These are phyloP conservation scores for Phortica magna DNA, from an alignment of 2,888 invertebrate genomes.

Conservation along the genomic window DNA sequence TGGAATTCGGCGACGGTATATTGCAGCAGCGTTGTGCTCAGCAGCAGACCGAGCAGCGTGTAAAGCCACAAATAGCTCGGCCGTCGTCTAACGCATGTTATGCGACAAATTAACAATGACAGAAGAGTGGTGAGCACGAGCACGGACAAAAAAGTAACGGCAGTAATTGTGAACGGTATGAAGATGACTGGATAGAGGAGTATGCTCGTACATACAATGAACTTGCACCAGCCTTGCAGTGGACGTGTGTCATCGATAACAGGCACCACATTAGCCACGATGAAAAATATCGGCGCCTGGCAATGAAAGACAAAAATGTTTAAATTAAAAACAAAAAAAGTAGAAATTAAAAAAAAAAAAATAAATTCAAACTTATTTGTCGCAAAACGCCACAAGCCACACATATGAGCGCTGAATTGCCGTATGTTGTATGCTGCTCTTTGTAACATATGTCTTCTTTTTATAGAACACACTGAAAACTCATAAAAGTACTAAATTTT, in stretches of 20 bases:
- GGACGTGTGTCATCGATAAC: constrained; percentile 8
- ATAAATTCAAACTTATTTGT: no score
- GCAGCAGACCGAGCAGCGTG: not conserved
- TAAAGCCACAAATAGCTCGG: not conserved
- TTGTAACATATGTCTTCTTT: no score
- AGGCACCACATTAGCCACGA: not conserved
- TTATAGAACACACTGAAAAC: no score
- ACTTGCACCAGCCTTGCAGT: constrained; percentile 18
- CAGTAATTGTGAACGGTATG: not conserved
- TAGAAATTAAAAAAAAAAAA: no score
- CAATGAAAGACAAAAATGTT: no score
- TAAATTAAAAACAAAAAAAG: no score
- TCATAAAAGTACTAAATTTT: no score
- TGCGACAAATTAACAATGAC: not conserved
- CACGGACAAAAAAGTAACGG: not conserved
- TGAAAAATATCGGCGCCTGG: not conserved
- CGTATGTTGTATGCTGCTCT: no score
- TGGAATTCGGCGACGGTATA: not conserved
- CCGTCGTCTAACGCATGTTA: not conserved
- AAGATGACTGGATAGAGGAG: not conserved
- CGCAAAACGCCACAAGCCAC: no score
- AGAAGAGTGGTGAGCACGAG: not conserved
- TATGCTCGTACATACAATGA: not conserved
- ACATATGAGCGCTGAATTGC: no score
- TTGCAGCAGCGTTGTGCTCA: not conserved